These are phyloP conservation scores for Urocitellus parryii DNA, from an alignment of 2,113 vertebrate genomes.

Conservation along the genomic window DNA sequence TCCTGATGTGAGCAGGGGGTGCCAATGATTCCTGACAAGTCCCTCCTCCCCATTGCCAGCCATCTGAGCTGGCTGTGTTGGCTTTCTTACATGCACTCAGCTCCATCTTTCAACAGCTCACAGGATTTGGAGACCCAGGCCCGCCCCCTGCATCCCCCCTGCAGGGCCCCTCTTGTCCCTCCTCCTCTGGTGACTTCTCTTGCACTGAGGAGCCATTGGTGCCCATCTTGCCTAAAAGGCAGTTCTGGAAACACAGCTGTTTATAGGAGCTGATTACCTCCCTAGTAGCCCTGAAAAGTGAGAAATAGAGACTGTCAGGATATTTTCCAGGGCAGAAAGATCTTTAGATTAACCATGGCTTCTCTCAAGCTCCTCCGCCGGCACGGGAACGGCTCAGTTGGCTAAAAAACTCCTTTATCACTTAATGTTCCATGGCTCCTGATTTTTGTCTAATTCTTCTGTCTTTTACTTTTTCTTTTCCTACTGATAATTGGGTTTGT, in stretches of 20 bases:
- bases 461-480: slow-evolving; percentile 39
- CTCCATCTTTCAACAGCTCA: neutral
- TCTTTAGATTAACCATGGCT: neutral
- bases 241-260: slow-evolving; percentile 54
- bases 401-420: neutral
- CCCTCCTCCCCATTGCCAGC: neutral
- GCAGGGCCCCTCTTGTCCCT: neutral
- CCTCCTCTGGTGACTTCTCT: neutral
- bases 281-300: neutral
- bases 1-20: neutral
- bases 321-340: neutral
- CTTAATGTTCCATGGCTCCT: neutral
- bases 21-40: slow-evolving; percentile 21
- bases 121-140: neutral
- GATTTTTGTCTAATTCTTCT: neutral
- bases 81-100: neutral
- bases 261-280: neutral
- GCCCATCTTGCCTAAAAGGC: neutral
- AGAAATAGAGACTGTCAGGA: neutral
- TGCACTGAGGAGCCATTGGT: slow-evolving; percentile 31
- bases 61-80: neutral
- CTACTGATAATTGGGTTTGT: slow-evolving; percentile 23
- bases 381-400: neutral
- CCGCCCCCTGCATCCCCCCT: neutral
- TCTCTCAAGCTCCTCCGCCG: neutral